A percentile compares a stretch with the other conserved stretches of the same genome.
phyloP scores from a whole-genome alignment of 2,797 vertebrate genomes.

The Orientallactaga sibirica region DNA sequence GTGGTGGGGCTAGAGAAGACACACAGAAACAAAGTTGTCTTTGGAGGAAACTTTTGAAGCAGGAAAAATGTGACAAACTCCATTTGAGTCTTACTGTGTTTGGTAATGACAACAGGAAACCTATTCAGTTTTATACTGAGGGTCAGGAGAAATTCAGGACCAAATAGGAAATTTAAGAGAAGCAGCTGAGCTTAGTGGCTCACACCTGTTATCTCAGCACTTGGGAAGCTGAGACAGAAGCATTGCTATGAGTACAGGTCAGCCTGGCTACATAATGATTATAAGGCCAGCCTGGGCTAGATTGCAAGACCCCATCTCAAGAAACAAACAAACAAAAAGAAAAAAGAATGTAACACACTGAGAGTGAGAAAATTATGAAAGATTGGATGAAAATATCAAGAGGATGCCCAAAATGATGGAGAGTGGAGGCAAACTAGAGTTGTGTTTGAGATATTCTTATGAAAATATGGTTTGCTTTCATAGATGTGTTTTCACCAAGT shows the following conservation, averaged over 20 bases:
- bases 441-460: not conserved
- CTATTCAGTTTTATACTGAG: not conserved
- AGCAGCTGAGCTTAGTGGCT: not conserved
- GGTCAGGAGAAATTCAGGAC: not conserved
- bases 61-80: not conserved
- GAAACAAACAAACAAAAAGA: not conserved
- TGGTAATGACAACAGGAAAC: slow-evolving; percentile 34
- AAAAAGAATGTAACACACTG: no score
- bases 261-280: not conserved
- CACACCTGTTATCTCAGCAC: not conserved
- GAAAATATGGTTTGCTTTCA: not conserved
- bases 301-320: not conserved
- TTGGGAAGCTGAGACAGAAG: not conserved
- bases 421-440: not conserved
- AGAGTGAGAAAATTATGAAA: not conserved
- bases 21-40: not conserved
- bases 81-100: not conserved
- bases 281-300: no score
- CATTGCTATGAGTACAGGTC: not conserved
- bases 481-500: not conserved
- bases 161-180: not conserved
- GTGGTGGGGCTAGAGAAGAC: not conserved
- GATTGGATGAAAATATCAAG: not conserved
- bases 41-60: not conserved
- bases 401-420: not conserved